Percentiles rank a stretch among this genome's conserved stretches.
phyloP scores from a whole-genome alignment of 2,888 invertebrate genomes.

The Thalpophila matura region DNA sequence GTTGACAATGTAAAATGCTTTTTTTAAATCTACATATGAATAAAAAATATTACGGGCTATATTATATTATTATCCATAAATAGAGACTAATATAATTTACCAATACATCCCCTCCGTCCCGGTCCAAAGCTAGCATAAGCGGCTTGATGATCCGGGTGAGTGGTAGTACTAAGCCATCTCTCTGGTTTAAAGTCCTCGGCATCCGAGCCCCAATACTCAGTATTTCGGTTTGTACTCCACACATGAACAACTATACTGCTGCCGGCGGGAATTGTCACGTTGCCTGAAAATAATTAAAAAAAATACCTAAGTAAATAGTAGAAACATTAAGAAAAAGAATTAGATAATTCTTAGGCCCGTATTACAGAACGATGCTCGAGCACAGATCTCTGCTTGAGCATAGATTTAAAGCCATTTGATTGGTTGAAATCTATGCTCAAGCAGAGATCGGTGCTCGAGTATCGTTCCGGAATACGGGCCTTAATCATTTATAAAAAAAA shows the following conservation, averaged over 20 bases:
- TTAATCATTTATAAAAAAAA: no score
- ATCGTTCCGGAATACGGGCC: no score
- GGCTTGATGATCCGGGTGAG: conserved; percentile 29
- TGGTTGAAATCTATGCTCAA: no score
- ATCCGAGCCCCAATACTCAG: conserved; percentile 42
- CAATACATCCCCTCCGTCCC: conserved; percentile 57
- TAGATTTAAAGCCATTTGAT: no score
- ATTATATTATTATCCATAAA: no score
- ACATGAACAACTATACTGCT: conserved; percentile 40
- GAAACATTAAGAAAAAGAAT: background rate
- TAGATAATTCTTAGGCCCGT: no score
- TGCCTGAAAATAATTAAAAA: conserved; percentile 27
- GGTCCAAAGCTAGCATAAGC: conserved; percentile 56
- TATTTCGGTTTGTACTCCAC: conserved; percentile 29
- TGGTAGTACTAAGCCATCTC: conserved; percentile 32
- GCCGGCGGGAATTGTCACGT: conserved; percentile 44
- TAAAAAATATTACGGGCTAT: no score
- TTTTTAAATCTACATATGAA: background rate
- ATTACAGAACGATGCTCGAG: no score
- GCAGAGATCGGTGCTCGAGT: no score
- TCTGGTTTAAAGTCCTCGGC: conserved; percentile 44
- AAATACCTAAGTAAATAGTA: background rate
- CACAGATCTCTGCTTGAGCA: no score
- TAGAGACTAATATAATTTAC: no score
- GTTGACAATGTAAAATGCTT: background rate